Conservation (phyloP, 2,797 vertebrate genomes). For the Falco rusticolus region DNA sequence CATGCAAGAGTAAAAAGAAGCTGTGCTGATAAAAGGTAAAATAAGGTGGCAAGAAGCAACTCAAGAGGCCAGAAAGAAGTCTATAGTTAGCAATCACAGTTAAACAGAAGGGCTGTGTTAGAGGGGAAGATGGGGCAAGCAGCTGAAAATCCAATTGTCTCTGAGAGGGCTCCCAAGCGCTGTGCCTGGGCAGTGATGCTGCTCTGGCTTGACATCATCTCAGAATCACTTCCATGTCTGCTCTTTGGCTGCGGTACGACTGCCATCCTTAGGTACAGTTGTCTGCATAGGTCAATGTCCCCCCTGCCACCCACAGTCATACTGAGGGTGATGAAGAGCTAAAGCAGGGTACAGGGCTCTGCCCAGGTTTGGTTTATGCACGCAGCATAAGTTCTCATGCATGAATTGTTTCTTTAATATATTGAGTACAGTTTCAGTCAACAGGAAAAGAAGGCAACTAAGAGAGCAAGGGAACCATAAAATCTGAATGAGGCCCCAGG, state of each 20-base stretch:
- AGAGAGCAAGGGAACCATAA: not conserved
- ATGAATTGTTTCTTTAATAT: not conserved
- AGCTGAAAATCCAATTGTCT: not conserved
- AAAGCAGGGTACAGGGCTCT: not conserved
- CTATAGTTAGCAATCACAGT: not conserved
- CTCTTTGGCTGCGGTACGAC: rapidly evolving
- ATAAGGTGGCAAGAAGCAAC: not conserved
- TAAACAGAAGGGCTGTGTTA: not conserved
- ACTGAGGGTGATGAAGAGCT: rapidly evolving
- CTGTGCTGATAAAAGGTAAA: not conserved
- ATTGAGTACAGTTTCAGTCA: not conserved
- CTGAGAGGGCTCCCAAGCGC: not conserved
- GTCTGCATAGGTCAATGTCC: rapidly evolving
- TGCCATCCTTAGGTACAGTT: not conserved
- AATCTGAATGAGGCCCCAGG: not conserved
- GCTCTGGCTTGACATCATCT: not conserved
- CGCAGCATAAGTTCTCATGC: not conserved
- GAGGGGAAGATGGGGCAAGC: not conserved
- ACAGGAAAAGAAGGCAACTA: not conserved
- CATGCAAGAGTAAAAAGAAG: not conserved
- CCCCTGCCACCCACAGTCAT: not conserved
- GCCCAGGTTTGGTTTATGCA: not conserved
- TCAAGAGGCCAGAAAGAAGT: not conserved
- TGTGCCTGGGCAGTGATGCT: not conserved
- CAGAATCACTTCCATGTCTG: rapidly evolving